Conservation (phyloP, 2,888 invertebrate genomes). For the Drepana falcataria region DNA sequence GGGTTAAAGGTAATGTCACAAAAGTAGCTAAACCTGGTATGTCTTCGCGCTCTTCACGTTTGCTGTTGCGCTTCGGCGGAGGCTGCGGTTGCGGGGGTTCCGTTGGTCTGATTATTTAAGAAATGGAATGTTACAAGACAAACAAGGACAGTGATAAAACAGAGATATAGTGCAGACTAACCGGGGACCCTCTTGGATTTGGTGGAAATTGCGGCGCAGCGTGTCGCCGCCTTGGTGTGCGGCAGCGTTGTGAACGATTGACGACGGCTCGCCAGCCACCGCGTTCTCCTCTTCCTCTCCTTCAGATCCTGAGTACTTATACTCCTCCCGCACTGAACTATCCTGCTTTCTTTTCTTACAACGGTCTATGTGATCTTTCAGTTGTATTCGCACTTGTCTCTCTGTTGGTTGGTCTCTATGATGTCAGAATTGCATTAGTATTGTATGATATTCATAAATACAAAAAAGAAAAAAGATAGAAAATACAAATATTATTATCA, state of each 20-base stretch:
- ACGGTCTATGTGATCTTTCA: conserved; percentile 98
- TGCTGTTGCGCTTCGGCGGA: conserved; percentile 79
- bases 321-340: conserved; percentile 86
- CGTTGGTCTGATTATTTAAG: conserved; percentile 78
- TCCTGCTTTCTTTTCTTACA: conserved; percentile 97
- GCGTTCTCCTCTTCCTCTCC: conserved; percentile 97
- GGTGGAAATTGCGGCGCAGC: conserved; percentile 97
- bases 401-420: conserved; percentile 97
- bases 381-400: conserved; percentile 97
- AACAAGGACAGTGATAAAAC: conserved; percentile 16
- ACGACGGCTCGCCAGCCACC: conserved; percentile 95
- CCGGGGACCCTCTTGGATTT: conserved; percentile 90
- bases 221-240: conserved; percentile 93
- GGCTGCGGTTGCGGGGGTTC: conserved; percentile 80
- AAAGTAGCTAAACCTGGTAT: conserved; percentile 63
- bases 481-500: neutral
- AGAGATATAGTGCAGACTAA: conserved; percentile 22
- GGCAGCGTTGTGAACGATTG: conserved; percentile 91
- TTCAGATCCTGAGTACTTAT: conserved; percentile 96
- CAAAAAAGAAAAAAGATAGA: too few species aligned
- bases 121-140: conserved; percentile 12
- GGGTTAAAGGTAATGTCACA: conserved; percentile 20
- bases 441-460: too few species aligned
- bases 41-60: conserved; percentile 79
- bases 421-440: conserved; percentile 1